Base-by-base conservation (phyloP, 2,113 vertebrate species). In the Nycticorax nycticorax region DNA sequence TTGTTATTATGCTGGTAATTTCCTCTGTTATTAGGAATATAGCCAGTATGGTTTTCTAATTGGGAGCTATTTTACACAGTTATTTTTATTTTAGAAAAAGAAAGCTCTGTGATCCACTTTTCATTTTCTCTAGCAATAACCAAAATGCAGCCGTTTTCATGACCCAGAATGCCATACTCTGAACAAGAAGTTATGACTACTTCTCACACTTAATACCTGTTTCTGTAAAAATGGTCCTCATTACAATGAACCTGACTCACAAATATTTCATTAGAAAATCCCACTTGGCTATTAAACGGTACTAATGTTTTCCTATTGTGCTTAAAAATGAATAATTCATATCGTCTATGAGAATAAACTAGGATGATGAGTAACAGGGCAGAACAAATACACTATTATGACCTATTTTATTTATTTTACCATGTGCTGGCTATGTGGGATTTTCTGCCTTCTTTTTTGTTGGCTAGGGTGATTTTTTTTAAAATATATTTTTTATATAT, bases 301-400 rank as follows among this genome's bases (percentile, higher is more conserved):
- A 64, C 30, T 79, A 64, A 91, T 72, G 30, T 68, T 85, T 96
- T 93, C 43, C 52, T 91, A 47, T 71, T 64, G 24, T 85, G 30
- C 62, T 75, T 85, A 75, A 94, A 87, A 95, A 93, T 94, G 30
- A 95, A 91, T 96, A 89, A 92, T 96, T 96, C 76, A 88, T 95
- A 75, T 53, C 7, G 5, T 79, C 17, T 72, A 32, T 84, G 68
- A 87, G 21, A 56, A 68, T 53, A 88, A 94, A 88, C 8, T 41
- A 63, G 18, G 27, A 55, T 82, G 37, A 68, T 72, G 33, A 85
- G 80, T 72, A 78, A 56, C 30, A 66, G 10, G 68, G 30, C 12
- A 81, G 39, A 85, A 23, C 2, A 92, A 87, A 64, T 67, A 39
- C 27, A 60, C 14, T 21, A 5, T 39, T 72, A 50, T 47, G 8